Evolutionary conservation across 1,140 invertebrate genomes (phyloP).

Genomic region (Pemphigus obesinymphae): DNA sequence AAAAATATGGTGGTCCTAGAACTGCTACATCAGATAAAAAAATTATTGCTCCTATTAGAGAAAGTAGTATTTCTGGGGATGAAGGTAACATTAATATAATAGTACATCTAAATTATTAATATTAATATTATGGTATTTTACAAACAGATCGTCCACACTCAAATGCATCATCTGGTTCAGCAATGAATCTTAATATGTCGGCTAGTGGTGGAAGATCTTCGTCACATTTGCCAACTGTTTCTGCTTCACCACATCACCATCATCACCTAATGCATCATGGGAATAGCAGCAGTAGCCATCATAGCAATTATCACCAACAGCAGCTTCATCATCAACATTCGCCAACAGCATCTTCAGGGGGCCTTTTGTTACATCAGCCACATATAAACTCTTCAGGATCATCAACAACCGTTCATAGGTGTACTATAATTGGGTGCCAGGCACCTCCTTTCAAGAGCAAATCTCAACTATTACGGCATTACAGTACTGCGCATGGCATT

Average conservation of each 20-base stretch:
- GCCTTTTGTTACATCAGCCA: neutral
- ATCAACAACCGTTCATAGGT: constrained; percentile 60
- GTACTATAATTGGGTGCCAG: constrained; percentile 75
- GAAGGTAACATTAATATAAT: neutral
- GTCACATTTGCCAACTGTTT: neutral
- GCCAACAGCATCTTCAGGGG: too few species aligned
- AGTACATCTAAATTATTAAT: neutral
- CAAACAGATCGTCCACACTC: neutral
- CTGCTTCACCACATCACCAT: neutral
- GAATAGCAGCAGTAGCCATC: neutral
- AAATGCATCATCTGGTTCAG: neutral
- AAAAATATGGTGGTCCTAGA: constrained; percentile 95
- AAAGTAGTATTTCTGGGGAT: neutral
- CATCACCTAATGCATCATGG: neutral
- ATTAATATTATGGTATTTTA: neutral
- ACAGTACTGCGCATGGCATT: constrained; percentile 82
- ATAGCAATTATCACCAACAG: neutral
- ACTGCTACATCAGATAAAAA: constrained; percentile 47
- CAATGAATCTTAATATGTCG: neutral
- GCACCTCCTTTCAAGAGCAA: constrained; percentile 92
- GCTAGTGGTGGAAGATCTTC: neutral
- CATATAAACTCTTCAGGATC: neutral
- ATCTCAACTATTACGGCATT: constrained; percentile 84
- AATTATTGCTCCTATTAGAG: neutral
- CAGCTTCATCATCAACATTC: too few species aligned